phyloP scores from a whole-genome alignment of 2,888 invertebrate species.

The Cheilosia grossa region DNA sequence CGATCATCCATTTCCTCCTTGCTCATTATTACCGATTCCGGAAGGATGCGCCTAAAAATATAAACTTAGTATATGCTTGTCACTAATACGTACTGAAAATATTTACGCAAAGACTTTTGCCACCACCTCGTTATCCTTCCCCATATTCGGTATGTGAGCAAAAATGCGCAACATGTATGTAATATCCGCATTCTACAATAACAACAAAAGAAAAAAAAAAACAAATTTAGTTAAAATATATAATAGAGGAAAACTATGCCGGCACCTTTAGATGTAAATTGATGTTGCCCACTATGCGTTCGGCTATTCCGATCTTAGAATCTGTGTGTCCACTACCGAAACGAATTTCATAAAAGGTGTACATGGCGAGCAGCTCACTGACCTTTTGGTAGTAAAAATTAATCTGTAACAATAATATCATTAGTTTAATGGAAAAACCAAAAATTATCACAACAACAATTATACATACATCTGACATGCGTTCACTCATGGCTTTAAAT shows the following conservation, averaged over 20 bases:
- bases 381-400: slow-evolving; percentile 48
- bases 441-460: not conserved
- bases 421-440: not conserved
- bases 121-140: slow-evolving; percentile 48
- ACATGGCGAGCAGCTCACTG: slow-evolving; percentile 44
- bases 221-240: not conserved
- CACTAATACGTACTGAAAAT: not conserved
- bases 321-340: slow-evolving; percentile 23
- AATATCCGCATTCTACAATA: slow-evolving; percentile 20
- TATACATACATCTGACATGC: not conserved
- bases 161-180: slow-evolving; percentile 44
- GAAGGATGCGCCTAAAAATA: slow-evolving; percentile 42
- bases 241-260: not conserved
- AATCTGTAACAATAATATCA: slow-evolving; percentile 2
- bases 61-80: not conserved
- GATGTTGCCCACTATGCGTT: slow-evolving; percentile 54
- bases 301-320: slow-evolving; percentile 46
- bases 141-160: slow-evolving; percentile 43
- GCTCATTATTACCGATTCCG: slow-evolving; percentile 11
- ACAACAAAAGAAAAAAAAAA: not conserved
- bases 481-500: not conserved
- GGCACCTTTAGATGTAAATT: slow-evolving; percentile 37
- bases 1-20: slow-evolving; percentile 58
- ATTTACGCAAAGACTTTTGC: slow-evolving; percentile 49
- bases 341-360: slow-evolving; percentile 43